Evolutionary conservation across 2,113 vertebrate species (phyloP), one percentile per base, ranked within the genome.

Genomic region (Cebidichthys violaceus): DNA sequence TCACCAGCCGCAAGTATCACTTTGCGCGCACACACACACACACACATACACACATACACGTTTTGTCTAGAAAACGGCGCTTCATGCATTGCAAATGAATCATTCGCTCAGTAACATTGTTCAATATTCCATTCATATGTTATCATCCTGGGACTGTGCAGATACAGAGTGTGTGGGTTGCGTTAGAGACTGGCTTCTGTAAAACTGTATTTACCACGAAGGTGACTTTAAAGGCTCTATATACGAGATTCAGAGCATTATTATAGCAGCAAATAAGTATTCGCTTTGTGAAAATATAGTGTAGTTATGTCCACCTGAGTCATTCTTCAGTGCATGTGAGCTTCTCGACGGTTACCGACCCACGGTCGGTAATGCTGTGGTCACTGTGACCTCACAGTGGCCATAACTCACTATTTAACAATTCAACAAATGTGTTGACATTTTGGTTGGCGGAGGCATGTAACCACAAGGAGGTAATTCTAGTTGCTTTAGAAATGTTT

Each of bases 41-140:
- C 73, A 73, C 70, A 68, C 55, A 65, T 31, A 31, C 29, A 31
- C 29, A 37, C 41, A 35, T 20, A 60, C 47, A 33, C 55, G 55
- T 61, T 80, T 71, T 79, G 41, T 82, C 39, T 22, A 13, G 75
- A 54, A 55, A 84, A 45, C 15, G 1, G 8, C 3, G 1, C 65
- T 57, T 54, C 54, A 67, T 90, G 75, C 71, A 84, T 82, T 87
- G 65, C 72, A 86, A 41, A 75, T 92, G 79, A 84, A 84, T 83
- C 45, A 81, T 69, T 79, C 68, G 31, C 79, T 64, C 57, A 39
- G 77, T 76, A 64, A 74, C 75, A 66, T 73, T 89, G 81, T 79
- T 89, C 70, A 83, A 77, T 87, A 75, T 87, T 76, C 66, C 59
- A 80, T 87, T 84, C 70, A 81, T 81, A 85, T 64, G 75, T 82